These are phyloP conservation scores for Coracopsis vasa DNA, from an alignment of 2,113 vertebrate genomes.

Conservation along the genomic window DNA sequence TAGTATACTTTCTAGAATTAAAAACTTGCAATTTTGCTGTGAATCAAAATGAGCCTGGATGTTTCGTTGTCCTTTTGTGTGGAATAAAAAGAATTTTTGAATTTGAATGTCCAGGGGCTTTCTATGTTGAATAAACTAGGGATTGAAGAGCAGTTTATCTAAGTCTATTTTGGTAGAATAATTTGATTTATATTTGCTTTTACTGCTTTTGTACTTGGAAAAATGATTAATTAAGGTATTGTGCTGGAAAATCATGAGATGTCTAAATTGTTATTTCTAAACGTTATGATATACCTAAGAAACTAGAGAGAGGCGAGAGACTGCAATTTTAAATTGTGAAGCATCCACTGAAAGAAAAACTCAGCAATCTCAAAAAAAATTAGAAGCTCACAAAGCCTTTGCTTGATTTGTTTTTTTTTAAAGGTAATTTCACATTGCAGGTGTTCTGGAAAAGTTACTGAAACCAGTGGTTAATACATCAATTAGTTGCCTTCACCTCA, in stretches of 20 bases:
- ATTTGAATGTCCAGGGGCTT: background rate
- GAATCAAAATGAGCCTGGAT: background rate
- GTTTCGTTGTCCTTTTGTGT: background rate
- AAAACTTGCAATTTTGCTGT: background rate
- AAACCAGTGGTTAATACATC: background rate
- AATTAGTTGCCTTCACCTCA: background rate
- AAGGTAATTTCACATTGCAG: background rate
- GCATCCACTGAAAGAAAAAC: rapidly evolving
- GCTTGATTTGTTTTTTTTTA: background rate
- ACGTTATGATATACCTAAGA: background rate
- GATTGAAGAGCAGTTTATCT: background rate
- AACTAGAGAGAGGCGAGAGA: background rate
- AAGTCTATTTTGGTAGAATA: background rate
- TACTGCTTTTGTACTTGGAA: background rate
- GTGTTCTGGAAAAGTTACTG: background rate
- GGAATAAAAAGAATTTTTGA: background rate
- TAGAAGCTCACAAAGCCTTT: background rate
- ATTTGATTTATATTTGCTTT: background rate
- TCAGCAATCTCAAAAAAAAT: background rate
- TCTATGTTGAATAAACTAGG: background rate
- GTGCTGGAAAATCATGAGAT: background rate
- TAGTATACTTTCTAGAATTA: background rate
- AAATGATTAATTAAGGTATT: background rate
- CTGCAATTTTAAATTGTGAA: background rate
- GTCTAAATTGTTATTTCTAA: background rate